Evolutionary conservation across 2,113 vertebrate genomes (phyloP).

Genomic region (Eulacestoma nigropectus): DNA sequence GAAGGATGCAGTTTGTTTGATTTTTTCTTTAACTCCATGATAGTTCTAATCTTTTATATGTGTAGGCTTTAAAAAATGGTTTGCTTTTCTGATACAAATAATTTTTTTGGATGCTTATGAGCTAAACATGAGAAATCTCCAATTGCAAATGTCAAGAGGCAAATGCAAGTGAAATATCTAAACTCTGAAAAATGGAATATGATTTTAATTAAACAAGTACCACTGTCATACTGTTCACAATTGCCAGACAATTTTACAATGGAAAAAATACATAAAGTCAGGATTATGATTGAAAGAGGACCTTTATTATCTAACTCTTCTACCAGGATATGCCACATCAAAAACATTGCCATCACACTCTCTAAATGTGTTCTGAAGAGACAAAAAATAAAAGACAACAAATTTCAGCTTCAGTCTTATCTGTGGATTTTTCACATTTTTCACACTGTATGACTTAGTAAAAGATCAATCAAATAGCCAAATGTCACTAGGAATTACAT

Average conservation of each 20-base stretch:
- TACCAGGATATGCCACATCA: background rate
- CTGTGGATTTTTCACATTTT: background rate
- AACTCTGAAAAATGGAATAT: background rate
- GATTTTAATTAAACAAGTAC: background rate
- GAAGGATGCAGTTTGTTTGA: background rate
- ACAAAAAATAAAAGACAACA: background rate
- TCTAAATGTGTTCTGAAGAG: background rate
- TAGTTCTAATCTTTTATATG: background rate
- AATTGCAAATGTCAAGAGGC: background rate
- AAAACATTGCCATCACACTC: background rate
- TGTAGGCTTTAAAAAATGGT: background rate
- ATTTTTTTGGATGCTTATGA: background rate
- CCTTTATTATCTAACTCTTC: background rate
- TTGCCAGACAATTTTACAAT: background rate
- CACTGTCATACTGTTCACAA: background rate
- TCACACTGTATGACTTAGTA: background rate
- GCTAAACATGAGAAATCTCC: background rate
- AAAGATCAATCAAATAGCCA: background rate
- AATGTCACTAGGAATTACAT: background rate
- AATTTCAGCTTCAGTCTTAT: background rate
- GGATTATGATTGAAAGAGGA: background rate
- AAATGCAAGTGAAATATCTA: background rate
- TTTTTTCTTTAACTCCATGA: background rate
- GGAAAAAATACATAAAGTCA: background rate
- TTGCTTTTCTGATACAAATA: background rate